phyloP scores from a whole-genome alignment of 2,113 vertebrate species.

The Cochlearius cochlearius region DNA sequence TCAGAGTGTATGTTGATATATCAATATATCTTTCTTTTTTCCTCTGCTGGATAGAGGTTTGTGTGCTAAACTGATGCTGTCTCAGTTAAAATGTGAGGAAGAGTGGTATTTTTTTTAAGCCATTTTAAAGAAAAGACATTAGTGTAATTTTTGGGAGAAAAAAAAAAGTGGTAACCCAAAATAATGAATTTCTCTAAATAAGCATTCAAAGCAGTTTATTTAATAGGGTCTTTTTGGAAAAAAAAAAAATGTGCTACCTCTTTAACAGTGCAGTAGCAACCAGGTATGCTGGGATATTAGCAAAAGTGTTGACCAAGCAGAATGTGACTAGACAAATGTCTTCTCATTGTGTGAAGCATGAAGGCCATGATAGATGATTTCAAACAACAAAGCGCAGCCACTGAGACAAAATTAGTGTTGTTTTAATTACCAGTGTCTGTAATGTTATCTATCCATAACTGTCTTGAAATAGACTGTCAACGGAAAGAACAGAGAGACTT shows the following conservation, averaged over 20 bases:
- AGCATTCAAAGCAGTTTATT: not conserved
- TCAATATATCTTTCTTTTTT: not conserved
- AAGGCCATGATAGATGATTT: conserved; percentile 85
- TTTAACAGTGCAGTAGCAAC: conserved; percentile 41
- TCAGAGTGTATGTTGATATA: not conserved
- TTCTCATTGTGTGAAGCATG: conserved; percentile 80
- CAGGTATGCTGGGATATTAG: conserved; percentile 70
- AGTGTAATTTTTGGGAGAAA: not conserved
- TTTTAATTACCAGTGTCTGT: conserved; percentile 90
- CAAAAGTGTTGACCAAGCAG: conserved; percentile 80
- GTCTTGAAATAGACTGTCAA: conserved; percentile 75
- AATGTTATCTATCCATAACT: conserved; percentile 86
- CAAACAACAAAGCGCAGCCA: conserved; percentile 83
- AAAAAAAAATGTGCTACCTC: not conserved
- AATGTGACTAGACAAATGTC: conserved; percentile 78
- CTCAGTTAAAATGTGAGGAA: not conserved
- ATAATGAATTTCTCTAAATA: not conserved
- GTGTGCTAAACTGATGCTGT: not conserved
- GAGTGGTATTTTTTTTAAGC: not conserved
- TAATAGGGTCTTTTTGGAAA: not conserved
- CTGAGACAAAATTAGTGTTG: conserved; percentile 89
- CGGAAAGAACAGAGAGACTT: conserved; percentile 35
- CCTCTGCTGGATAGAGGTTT: not conserved
- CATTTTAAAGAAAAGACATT: not conserved
- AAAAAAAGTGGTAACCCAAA: not conserved